Base-by-base conservation (phyloP, 2,797 vertebrate species). In the Phrynocephalus vlangalii region DNA sequence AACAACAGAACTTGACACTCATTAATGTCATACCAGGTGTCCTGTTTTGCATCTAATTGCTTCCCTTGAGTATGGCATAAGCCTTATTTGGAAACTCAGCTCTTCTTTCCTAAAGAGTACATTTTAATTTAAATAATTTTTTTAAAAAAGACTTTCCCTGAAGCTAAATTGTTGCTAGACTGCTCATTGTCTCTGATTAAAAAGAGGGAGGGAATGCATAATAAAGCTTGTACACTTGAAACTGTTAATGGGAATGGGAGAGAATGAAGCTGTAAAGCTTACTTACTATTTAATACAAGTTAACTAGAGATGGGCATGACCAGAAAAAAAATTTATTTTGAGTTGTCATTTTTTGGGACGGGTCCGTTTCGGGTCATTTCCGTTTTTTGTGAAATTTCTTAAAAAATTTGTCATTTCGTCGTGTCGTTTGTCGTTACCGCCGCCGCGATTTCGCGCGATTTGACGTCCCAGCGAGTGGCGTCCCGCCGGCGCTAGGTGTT, bases 21-120 rank as follows among this genome's bases (percentile, higher is more conserved):
- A 95, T 94, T 94, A 91, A 86, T 92, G 85, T 91, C 90, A 92
- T 91, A 90, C 86, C 89, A 93, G 90, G 91, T 95, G 89, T 87
- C 72, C 79, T 90, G 89, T 71, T 92, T 93, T 94, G 83, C 79
- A 87, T 89, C 81, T 95, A 93, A 92, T 94, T 94, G 79, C 89
- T 89, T 94, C 94, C 92, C 92, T 89, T 86, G 92, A 91, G 90
- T 88, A 76, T 92, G 88, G 88, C 71, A 91, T 80, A 8, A 86
- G 79, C 77, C 66, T 93, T 88, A 91, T 87, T 93, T 91, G 80
- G 82, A 87, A 94, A 95, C 84, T 87, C 85, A 91, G 78, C 63
- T 85, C 60, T 89, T 86, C 52, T 89, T 94, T 94, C 88, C n/a
- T 88, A 63, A 72, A 85, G 87, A 94, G 87, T 84, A 79, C 24